These are phyloP conservation scores for Virgularia gustaviana DNA, from an alignment of 92 coral and sea anemone species.

Conservation along the genomic window DNA sequence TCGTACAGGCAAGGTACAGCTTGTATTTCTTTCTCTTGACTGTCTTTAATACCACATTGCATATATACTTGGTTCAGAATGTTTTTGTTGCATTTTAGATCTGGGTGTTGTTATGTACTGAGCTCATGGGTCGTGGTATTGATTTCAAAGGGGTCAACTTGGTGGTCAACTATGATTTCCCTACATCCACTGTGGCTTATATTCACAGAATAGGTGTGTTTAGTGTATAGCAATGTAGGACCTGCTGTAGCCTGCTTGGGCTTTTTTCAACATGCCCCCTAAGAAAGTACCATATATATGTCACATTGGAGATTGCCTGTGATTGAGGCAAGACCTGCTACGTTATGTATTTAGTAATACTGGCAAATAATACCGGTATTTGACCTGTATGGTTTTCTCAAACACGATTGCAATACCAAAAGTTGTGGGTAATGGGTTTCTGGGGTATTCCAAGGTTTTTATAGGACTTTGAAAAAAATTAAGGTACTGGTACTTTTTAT, in stretches of 20 bases:
- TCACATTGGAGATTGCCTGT: too few relatives aligned
- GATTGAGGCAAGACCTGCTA: too few relatives aligned
- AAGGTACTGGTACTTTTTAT: too few relatives aligned
- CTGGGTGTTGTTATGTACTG: constrained; percentile 95
- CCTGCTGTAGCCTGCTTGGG: background rate
- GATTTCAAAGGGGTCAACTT: constrained; percentile 95
- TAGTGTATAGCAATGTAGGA: background rate
- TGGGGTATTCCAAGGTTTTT: too few relatives aligned
- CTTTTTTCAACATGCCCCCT: background rate
- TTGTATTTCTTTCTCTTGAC: background rate
- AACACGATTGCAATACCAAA: too few relatives aligned
- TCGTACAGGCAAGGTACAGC: constrained; percentile 85
- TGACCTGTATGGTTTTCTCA: too few relatives aligned
- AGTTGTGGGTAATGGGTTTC: too few relatives aligned
- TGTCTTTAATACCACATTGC: background rate
- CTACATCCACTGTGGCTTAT: constrained; percentile 89
- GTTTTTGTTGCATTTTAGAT: constrained; percentile 49
- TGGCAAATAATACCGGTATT: too few relatives aligned
- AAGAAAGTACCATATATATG: too few relatives aligned
- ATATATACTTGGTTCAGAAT: background rate
- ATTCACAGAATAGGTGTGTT: constrained; percentile 91
- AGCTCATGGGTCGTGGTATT: constrained; percentile 99
- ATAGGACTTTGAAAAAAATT: too few relatives aligned
- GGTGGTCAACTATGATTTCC: constrained; percentile 91
- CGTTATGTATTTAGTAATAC: too few relatives aligned